Evolutionary conservation across 2,888 invertebrate genomes (phyloP), one percentile per base, ranked within the genome.

Genomic region (Pilophorus perplexus): DNA sequence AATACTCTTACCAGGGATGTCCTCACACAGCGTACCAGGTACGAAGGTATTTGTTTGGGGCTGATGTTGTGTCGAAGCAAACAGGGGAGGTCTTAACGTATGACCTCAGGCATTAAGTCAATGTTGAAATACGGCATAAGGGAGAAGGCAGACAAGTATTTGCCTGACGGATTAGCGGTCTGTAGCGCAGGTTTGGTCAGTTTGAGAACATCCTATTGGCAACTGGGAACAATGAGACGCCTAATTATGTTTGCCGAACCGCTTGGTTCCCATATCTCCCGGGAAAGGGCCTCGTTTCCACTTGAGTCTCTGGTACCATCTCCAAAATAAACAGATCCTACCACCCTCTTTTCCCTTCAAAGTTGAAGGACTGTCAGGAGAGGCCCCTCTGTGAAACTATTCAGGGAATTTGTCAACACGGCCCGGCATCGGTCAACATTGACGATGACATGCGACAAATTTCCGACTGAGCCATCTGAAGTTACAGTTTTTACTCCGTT

Each of bases 61-160:
- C n/a, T 40, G 46, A 28, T 28, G 28, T 20, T n/a, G n/a, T n/a
- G n/a, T 10, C 27, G 18, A 27, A 12, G 18, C 20, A 44, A 62
- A 23, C n/a, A 23, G 12, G 16, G 42, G 20, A 48, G 23, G 62
- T 46, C 44, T 28, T 20, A 48, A 33, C 44, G 48, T 46, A 28
- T 48, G 62, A 46, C 46, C 62, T 46, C 46, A 44, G 44, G 59
- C 44, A 59, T 62, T 62, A 46, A 62, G 62, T 62, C 46, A 62
- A 62, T 62, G 62, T 62, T 62, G 44, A 62, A 62, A 48, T 62
- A 62, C 62, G 44, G 16, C 62, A 44, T 62, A 48, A 44, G 28
- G 44, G 28, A 46, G 20, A 23, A 27, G 38, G 38, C 46, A 62
- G 28, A 62, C 62, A 18, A 62, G 48, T 62, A 33, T 62, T 62